Percentiles rank a stretch among this genome's conserved stretches.
phyloP scores from a whole-genome alignment of 2,888 invertebrate genomes.

The Ophion slaviceki region DNA sequence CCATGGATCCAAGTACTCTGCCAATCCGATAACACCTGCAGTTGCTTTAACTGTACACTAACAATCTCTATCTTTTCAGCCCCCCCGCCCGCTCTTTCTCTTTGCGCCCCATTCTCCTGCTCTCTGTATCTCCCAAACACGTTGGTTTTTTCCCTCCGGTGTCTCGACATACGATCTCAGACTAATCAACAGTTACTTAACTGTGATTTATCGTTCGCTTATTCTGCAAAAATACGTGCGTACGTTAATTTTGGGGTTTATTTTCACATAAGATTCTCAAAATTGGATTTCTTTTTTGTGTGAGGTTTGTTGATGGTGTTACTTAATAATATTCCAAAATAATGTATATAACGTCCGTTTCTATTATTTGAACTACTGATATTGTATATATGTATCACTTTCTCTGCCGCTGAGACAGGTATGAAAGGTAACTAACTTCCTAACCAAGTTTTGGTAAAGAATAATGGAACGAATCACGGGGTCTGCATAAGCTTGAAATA shows the following conservation, averaged over 20 bases:
- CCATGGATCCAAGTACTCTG: constrained; percentile 43
- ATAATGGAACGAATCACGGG: too few species aligned
- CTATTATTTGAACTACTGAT: too few species aligned
- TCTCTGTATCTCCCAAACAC: not conserved
- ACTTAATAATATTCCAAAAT: too few species aligned
- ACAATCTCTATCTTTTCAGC: constrained; percentile 41
- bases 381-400: too few species aligned
- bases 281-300: not conserved
- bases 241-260: constrained; percentile 11
- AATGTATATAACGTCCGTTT: too few species aligned
- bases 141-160: constrained; percentile 4
- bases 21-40: constrained; percentile 62
- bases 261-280: not conserved
- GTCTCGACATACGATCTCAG: constrained; percentile 53
- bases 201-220: constrained; percentile 52
- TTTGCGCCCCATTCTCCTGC: constrained; percentile 12
- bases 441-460: too few species aligned
- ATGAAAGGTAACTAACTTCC: too few species aligned
- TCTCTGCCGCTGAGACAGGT: too few species aligned
- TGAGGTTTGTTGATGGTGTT: not conserved
- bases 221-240: constrained; percentile 17
- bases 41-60: constrained; percentile 60
- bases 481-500: too few species aligned
- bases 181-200: constrained; percentile 65
- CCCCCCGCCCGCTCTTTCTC: constrained; percentile 19